phyloP scores from a whole-genome alignment of 2,888 invertebrate genomes.

The Drosophila mimetica region DNA sequence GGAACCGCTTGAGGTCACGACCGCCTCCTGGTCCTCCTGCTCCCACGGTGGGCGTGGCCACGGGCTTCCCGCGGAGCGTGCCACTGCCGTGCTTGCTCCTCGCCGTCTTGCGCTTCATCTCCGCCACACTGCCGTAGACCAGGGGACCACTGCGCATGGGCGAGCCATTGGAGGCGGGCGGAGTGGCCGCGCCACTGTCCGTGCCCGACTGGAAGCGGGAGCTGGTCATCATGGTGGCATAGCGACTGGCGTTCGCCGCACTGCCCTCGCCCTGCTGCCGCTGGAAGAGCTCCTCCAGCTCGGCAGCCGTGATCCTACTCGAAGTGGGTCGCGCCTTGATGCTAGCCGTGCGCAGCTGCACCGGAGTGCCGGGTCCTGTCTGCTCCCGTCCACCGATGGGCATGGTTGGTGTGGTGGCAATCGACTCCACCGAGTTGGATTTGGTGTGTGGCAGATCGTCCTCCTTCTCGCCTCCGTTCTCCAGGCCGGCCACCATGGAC shows the following conservation, averaged over 20 bases:
- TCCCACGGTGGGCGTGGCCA: conserved; percentile 83
- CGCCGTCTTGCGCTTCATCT: conserved; percentile 94
- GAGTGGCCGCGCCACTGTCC: conserved; percentile 87
- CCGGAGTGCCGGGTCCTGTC: conserved; percentile 86
- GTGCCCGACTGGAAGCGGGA: conserved; percentile 89
- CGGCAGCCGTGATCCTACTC: conserved; percentile 94
- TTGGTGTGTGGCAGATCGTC: conserved; percentile 87
- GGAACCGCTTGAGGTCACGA: conserved; percentile 90
- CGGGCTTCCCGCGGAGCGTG: conserved; percentile 84
- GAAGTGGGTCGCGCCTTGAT: conserved; percentile 95
- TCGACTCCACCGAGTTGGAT: conserved; percentile 93
- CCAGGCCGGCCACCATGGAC: conserved; percentile 95
- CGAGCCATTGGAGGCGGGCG: conserved; percentile 86
- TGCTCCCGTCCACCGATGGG: no score
- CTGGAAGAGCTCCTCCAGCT: conserved; percentile 96
- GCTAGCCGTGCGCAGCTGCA: conserved; percentile 94
- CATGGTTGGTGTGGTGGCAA: conserved; percentile 86
- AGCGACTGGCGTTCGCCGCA: conserved; percentile 85
- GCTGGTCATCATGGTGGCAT: conserved; percentile 89
- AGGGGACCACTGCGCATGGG: conserved; percentile 87
- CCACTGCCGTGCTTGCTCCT: conserved; percentile 85
- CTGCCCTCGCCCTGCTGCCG: conserved; percentile 89
- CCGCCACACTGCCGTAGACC: conserved; percentile 96
- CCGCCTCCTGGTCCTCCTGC: conserved; percentile 68
- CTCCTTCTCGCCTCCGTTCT: conserved; percentile 90